phyloP scores from a whole-genome alignment of 2,797 vertebrate genomes.

The Ceryle rudis region DNA sequence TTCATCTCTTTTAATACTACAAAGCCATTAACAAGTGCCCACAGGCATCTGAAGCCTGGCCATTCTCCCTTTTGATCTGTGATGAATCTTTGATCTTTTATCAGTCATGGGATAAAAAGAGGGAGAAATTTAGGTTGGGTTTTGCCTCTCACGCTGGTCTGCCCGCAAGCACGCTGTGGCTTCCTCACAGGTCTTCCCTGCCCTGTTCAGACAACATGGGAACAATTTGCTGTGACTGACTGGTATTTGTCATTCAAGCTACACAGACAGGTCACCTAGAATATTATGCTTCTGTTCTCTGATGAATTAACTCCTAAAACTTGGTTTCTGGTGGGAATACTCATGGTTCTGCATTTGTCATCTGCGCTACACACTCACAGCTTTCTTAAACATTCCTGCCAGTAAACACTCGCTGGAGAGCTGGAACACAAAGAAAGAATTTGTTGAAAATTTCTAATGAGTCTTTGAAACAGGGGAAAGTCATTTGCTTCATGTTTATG shows the following conservation, averaged over 20 bases:
- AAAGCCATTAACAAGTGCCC: not conserved
- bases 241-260: not conserved
- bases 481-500: constrained; percentile 32
- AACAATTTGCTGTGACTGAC: not conserved
- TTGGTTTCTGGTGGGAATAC: constrained; percentile 19
- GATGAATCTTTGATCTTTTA: not conserved
- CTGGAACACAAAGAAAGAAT: constrained; percentile 59
- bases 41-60: not conserved
- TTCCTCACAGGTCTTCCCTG: not conserved
- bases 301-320: not conserved
- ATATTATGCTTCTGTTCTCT: not conserved
- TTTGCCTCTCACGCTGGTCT: not conserved
- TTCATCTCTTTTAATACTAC: not conserved
- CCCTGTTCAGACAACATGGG: not conserved
- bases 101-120: not conserved
- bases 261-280: not conserved
- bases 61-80: not conserved
- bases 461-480: constrained; percentile 45
- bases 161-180: not conserved
- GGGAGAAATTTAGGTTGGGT: not conserved
- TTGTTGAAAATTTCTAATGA: constrained; percentile 31
- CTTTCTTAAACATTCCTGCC: constrained; percentile 25
- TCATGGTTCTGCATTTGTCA: not conserved
- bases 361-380: not conserved
- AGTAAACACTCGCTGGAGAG: constrained; percentile 52